Conservation (phyloP, 2,888 invertebrate species). For the Spodoptera exigua region DNA sequence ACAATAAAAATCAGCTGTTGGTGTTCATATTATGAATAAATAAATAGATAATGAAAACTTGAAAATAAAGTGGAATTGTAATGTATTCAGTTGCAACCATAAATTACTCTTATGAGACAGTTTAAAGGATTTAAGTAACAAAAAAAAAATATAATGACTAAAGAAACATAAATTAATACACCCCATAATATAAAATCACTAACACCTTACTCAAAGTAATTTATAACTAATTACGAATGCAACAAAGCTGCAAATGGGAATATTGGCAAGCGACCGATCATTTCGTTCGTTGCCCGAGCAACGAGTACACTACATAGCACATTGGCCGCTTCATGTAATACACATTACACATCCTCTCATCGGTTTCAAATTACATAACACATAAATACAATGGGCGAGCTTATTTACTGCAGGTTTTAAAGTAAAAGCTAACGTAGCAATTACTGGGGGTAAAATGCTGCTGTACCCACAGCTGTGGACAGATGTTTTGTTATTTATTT, state of each 20-base stretch:
- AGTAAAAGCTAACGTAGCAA: slow-evolving; percentile 70
- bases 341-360: slow-evolving; percentile 63
- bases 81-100: too few species aligned
- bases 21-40: too few species aligned
- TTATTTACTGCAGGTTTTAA: slow-evolving; percentile 76
- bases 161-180: too few species aligned
- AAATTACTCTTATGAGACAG: too few species aligned
- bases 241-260: slow-evolving; percentile 18
- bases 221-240: slow-evolving; percentile 45
- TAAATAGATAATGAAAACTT: too few species aligned
- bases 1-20: too few species aligned
- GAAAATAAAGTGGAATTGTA: too few species aligned
- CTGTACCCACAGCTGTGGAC: neutral
- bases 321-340: slow-evolving; percentile 55
- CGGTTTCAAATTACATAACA: slow-evolving; percentile 75
- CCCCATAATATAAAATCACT: slow-evolving; percentile 16
- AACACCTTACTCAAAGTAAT: slow-evolving; percentile 19
- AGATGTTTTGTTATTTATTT: neutral
- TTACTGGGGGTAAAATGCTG: slow-evolving; percentile 62
- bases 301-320: slow-evolving; percentile 39
- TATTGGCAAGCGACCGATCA: slow-evolving; percentile 30
- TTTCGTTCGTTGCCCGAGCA: slow-evolving; percentile 42
- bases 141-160: too few species aligned
- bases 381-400: slow-evolving; percentile 76
- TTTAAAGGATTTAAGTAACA: too few species aligned